phyloP scores from a whole-genome alignment of 2,888 invertebrate genomes.

The Chymomyza procnemis region DNA sequence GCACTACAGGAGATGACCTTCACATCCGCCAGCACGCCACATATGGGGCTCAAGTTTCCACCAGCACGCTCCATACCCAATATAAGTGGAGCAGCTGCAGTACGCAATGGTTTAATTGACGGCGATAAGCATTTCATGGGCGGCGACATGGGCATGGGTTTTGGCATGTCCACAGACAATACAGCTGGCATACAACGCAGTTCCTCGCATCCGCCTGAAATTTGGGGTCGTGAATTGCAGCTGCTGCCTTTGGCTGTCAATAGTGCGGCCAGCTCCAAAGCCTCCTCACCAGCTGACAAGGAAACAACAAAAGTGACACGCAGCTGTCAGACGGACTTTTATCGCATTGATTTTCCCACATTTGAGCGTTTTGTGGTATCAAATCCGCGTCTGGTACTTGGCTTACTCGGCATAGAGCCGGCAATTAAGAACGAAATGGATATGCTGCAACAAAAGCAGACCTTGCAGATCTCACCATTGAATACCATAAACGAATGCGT shows the following conservation, averaged over 20 bases:
- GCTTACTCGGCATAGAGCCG: conserved; percentile 86
- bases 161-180: conserved; percentile 63
- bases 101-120: conserved; percentile 19
- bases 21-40: conserved; percentile 81
- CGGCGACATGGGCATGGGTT: conserved; percentile 25
- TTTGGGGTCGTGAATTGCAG: conserved; percentile 85
- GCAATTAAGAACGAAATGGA: conserved; percentile 78
- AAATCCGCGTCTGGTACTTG: conserved; percentile 86
- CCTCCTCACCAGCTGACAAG: conserved; percentile 29
- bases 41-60: conserved; percentile 80
- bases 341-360: conserved; percentile 76
- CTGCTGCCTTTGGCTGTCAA: conserved; percentile 15
- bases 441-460: conserved; percentile 75
- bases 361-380: conserved; percentile 81
- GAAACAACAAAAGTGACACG: conserved; percentile 49
- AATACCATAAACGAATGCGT: conserved; percentile 77
- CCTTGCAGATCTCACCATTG: conserved; percentile 71
- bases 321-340: conserved; percentile 75
- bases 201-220: conserved; percentile 91
- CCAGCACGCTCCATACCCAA: conserved; percentile 92
- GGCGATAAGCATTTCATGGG: not conserved
- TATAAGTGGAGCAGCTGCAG: conserved; percentile 79
- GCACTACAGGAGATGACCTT: conserved; percentile 88
- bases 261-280: conserved; percentile 45
- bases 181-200: conserved; percentile 83